Conservation (phyloP, 2,113 vertebrate species). For the Elaphurus davidianus region DNA sequence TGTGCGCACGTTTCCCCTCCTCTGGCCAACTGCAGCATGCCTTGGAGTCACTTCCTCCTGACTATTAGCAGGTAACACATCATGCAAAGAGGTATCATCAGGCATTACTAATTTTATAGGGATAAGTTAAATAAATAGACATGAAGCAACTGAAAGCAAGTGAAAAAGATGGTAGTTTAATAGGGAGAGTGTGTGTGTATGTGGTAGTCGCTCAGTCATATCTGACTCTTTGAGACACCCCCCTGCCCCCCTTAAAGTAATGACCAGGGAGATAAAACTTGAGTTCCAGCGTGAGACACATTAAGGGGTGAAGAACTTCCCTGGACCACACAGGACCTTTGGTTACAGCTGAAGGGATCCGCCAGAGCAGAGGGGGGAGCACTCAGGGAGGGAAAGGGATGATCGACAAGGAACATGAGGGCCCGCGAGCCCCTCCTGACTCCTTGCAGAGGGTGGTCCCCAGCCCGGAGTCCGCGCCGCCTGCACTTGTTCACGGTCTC, state of each 20-base stretch:
- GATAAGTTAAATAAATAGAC: neutral
- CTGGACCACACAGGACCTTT: neutral
- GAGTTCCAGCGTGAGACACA: neutral
- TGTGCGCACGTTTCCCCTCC: neutral
- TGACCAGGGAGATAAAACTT: neutral
- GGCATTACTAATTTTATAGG: neutral
- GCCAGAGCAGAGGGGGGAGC: neutral
- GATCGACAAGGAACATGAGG: neutral
- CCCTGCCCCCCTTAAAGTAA: neutral
- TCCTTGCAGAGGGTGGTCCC: neutral
- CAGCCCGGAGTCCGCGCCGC: rapidly evolving
- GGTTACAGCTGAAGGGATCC: neutral
- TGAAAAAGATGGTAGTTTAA: neutral
- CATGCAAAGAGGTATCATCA: neutral
- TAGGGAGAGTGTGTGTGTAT: neutral
- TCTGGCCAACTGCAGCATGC: neutral
- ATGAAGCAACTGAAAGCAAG: neutral
- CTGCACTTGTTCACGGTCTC: neutral
- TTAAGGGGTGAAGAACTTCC: neutral
- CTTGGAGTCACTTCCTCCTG: neutral
- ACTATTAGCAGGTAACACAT: neutral
- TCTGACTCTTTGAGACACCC: neutral
- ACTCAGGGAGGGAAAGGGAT: neutral
- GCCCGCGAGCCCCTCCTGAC: neutral
- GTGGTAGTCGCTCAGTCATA: neutral